These are phyloP conservation scores for Tenthredo notha DNA, from an alignment of 2,888 invertebrate species.

Conservation along the genomic window DNA sequence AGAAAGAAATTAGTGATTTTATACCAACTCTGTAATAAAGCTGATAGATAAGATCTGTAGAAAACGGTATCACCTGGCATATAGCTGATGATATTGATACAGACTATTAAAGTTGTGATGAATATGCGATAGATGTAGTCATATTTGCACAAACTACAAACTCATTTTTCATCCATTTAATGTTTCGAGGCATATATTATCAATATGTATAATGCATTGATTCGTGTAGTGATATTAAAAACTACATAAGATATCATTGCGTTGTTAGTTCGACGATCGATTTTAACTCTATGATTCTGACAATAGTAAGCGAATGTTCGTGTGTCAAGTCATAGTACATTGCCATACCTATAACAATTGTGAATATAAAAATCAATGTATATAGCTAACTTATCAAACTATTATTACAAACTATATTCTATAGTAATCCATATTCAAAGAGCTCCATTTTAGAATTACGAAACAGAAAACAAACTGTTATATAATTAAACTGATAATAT, in stretches of 20 bases:
- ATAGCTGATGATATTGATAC: slow-evolving; percentile 10
- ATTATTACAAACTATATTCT: slow-evolving; percentile 72
- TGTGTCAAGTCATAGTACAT: slow-evolving; percentile 59
- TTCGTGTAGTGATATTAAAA: slow-evolving; percentile 14
- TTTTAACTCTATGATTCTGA: slow-evolving; percentile 44
- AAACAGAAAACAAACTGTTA: slow-evolving; percentile 64
- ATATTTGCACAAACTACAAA: slow-evolving; percentile 41
- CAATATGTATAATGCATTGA: background rate
- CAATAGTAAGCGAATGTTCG: slow-evolving; percentile 51
- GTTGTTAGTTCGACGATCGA: background rate
- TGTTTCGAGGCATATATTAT: slow-evolving; percentile 12
- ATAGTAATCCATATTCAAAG: slow-evolving; percentile 72
- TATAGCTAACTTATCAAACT: slow-evolving; percentile 72
- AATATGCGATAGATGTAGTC: slow-evolving; percentile 22
- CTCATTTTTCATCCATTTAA: slow-evolving; percentile 23
- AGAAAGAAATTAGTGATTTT: background rate
- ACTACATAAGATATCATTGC: slow-evolving; percentile 4
- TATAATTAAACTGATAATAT: slow-evolving; percentile 34
- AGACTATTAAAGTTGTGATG: background rate
- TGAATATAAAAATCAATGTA: slow-evolving; percentile 74
- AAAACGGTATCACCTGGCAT: slow-evolving; percentile 7
- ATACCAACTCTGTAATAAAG: slow-evolving; percentile 25
- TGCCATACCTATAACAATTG: slow-evolving; percentile 70
- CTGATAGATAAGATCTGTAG: slow-evolving; percentile 10
- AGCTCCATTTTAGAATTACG: slow-evolving; percentile 73